These are phyloP conservation scores for Rhimphoctona megacephalus DNA, from an alignment of 2,888 invertebrate species.

Conservation along the genomic window DNA sequence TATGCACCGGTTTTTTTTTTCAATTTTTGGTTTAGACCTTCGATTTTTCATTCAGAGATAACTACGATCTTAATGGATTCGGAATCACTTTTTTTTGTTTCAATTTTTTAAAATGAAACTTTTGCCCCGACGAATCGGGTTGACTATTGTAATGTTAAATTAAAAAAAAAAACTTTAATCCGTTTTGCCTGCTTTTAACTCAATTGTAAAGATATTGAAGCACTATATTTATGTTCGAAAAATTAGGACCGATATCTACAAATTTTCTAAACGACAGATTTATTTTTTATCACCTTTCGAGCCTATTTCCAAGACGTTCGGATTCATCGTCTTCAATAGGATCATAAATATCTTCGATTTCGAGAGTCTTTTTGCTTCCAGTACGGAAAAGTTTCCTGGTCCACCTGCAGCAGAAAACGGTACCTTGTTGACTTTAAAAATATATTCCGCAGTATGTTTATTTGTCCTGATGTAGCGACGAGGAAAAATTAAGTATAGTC, in stretches of 20 bases:
- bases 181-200: no score
- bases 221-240: background rate
- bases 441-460: background rate
- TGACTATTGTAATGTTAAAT: no score
- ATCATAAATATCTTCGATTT: slow-evolving; percentile 81
- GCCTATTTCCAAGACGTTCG: slow-evolving; percentile 77
- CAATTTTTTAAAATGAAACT: no score
- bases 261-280: background rate
- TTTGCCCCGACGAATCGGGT: background rate
- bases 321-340: slow-evolving; percentile 80
- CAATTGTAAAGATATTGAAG: no score
- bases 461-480: background rate
- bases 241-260: background rate
- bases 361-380: slow-evolving; percentile 79
- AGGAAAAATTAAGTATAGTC: background rate
- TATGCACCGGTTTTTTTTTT: background rate
- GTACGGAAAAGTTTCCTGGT: slow-evolving; percentile 80
- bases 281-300: slow-evolving; percentile 78
- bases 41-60: background rate
- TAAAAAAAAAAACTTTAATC: no score
- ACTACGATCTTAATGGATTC: no score
- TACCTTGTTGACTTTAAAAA: background rate
- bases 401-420: slow-evolving; percentile 78
- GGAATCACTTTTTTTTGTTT: no score
- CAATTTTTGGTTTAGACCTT: background rate